A percentile compares a stretch with the other conserved stretches of the same genome.
Evolutionary conservation across 2,797 vertebrate species (phyloP).

Genomic region (Heterohyrax brucei): DNA sequence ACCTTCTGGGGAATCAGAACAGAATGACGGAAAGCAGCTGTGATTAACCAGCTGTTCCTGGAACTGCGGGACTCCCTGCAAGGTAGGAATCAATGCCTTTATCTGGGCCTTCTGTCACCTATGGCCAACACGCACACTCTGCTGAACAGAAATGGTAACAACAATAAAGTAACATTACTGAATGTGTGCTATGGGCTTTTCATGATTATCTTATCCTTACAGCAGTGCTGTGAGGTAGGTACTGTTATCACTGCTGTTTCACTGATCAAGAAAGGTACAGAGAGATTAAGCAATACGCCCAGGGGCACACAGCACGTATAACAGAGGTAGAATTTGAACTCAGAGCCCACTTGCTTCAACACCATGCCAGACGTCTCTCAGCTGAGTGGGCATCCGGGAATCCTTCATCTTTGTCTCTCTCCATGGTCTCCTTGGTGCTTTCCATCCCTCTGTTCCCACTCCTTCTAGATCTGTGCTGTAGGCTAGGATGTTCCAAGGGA

Average conservation of each 20-base stretch:
- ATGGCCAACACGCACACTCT: background rate
- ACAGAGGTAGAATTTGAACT: background rate
- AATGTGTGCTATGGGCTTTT: background rate
- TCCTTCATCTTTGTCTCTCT: background rate
- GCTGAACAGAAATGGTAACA: background rate
- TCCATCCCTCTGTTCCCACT: background rate
- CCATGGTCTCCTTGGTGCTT: background rate
- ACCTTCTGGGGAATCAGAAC: background rate
- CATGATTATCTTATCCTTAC: background rate
- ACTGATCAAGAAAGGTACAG: background rate
- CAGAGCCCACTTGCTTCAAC: background rate
- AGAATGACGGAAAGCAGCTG: background rate
- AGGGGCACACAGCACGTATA: background rate
- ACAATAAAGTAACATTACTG: background rate
- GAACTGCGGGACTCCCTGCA: background rate
- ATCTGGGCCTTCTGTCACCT: background rate
- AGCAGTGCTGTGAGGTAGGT: background rate
- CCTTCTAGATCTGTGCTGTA: background rate
- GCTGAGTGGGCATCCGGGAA: background rate
- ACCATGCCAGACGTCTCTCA: background rate
- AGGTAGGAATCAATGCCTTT: background rate
- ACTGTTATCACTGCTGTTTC: background rate
- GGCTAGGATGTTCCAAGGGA: background rate
- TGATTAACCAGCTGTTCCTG: background rate
- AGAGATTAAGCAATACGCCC: background rate